Conservation (phyloP, 2,113 vertebrate species). For the Catagonus wagneri region DNA sequence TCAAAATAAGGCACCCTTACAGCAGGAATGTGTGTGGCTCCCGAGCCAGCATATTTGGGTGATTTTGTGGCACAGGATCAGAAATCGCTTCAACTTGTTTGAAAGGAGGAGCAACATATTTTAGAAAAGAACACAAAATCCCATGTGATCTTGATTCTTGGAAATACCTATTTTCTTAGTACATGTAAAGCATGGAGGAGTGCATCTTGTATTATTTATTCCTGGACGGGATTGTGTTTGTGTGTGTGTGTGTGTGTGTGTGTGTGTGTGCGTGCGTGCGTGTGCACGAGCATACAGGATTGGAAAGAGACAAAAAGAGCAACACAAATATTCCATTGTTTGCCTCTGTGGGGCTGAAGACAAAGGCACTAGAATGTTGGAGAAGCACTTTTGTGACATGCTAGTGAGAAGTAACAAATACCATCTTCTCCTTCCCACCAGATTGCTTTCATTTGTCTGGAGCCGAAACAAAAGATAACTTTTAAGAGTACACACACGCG, state of each 20-base stretch:
- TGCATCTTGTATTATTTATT: conserved; percentile 70
- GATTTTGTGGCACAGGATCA: conserved; percentile 66
- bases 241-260: conserved; percentile 2
- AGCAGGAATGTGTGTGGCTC: background rate
- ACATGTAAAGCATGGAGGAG: conserved; percentile 35
- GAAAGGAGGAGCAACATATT: conserved; percentile 54
- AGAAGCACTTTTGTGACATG: conserved; percentile 61
- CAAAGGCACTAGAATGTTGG: conserved; percentile 23
- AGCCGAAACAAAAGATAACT: conserved; percentile 57
- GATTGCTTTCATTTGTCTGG: conserved; percentile 14
- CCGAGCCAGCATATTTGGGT: background rate
- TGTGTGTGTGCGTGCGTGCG: conserved; percentile 55
- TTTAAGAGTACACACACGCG: conserved; percentile 49
- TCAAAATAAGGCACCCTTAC: background rate
- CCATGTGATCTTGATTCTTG: conserved; percentile 56
- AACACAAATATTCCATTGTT: conserved; percentile 67
- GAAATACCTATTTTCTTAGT: conserved; percentile 78
- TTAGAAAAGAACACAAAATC: conserved; percentile 72
- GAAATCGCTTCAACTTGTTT: conserved; percentile 63
- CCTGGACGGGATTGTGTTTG: background rate
- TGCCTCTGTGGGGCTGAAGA: conserved; percentile 51
- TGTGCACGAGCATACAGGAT: background rate
- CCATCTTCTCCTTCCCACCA: background rate
- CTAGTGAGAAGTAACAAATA: background rate
- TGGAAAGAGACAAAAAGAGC: conserved; percentile 11